Conservation (phyloP, 2,797 vertebrate species). For the Caiman crocodilus region DNA sequence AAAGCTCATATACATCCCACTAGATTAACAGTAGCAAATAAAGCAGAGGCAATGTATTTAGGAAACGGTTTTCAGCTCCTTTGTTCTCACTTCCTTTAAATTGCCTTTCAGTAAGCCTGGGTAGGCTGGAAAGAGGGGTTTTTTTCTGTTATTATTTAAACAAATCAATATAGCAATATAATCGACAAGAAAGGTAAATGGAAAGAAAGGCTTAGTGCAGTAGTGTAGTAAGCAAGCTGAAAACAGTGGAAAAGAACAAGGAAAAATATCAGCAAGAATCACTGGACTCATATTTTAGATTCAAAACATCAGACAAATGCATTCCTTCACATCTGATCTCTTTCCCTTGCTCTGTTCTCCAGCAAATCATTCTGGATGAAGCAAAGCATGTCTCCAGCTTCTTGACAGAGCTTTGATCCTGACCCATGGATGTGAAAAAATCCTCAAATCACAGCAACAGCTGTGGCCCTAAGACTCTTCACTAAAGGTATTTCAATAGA, state of each 20-base stretch:
- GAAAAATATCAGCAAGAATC: neutral
- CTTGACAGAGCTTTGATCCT: neutral
- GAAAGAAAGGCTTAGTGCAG: neutral
- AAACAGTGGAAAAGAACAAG: neutral
- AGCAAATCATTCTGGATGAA: neutral
- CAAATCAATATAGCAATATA: neutral
- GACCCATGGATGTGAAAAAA: rapidly evolving
- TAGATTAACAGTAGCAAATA: conserved; percentile 39
- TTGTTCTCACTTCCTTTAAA: conserved; percentile 4
- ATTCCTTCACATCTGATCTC: rapidly evolving
- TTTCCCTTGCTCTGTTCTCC: neutral
- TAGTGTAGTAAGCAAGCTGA: neutral
- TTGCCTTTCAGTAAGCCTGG: neutral
- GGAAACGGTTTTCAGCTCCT: neutral
- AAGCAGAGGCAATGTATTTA: conserved; percentile 22
- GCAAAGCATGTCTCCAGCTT: neutral
- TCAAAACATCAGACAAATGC: neutral
- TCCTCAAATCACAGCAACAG: neutral
- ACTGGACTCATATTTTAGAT: neutral
- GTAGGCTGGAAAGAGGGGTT: neutral
- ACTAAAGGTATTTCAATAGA: rapidly evolving
- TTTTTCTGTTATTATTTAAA: neutral
- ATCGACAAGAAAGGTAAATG: neutral
- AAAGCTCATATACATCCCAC: conserved; percentile 31
- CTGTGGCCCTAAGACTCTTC: neutral